Conservation (phyloP, 2,888 invertebrate genomes). For the Catocala fraxini region DNA sequence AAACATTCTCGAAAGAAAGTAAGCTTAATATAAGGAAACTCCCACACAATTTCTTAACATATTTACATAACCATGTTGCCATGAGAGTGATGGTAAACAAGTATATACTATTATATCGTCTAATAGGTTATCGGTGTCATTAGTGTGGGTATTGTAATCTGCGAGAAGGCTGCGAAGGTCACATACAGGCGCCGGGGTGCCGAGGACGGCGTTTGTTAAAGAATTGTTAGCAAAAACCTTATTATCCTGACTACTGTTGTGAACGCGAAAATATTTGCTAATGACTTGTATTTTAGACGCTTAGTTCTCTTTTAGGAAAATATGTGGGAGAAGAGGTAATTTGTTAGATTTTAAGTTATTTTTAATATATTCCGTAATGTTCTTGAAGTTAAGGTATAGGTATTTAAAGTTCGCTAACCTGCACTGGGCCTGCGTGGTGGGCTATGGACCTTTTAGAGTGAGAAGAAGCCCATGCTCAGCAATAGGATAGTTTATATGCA, state of each 20-base stretch:
- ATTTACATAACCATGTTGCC: neutral
- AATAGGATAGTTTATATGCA: too few relatives aligned
- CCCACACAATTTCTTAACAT: neutral
- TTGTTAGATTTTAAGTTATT: too few relatives aligned
- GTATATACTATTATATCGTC: conserved; percentile 13
- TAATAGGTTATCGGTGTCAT: conserved; percentile 34
- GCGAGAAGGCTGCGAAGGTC: conserved; percentile 30
- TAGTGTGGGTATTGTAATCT: conserved; percentile 38
- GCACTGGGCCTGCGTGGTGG: too few relatives aligned
- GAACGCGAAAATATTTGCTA: conserved; percentile 4
- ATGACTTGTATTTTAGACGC: neutral
- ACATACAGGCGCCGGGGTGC: conserved; percentile 32
- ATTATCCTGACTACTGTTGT: conserved; percentile 11
- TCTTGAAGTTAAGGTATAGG: too few relatives aligned
- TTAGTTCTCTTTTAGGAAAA: too few relatives aligned
- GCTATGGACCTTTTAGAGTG: too few relatives aligned
- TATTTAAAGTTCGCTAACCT: too few relatives aligned
- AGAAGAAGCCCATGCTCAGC: too few relatives aligned
- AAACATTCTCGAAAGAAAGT: neutral
- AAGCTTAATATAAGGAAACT: neutral
- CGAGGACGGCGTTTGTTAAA: conserved; percentile 13
- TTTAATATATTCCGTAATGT: too few relatives aligned
- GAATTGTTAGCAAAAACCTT: conserved; percentile 15
- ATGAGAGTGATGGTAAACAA: neutral
- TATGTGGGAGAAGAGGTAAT: too few relatives aligned